Conservation (phyloP, 2,113 vertebrate genomes). For the Corythoichthys intestinalis region DNA sequence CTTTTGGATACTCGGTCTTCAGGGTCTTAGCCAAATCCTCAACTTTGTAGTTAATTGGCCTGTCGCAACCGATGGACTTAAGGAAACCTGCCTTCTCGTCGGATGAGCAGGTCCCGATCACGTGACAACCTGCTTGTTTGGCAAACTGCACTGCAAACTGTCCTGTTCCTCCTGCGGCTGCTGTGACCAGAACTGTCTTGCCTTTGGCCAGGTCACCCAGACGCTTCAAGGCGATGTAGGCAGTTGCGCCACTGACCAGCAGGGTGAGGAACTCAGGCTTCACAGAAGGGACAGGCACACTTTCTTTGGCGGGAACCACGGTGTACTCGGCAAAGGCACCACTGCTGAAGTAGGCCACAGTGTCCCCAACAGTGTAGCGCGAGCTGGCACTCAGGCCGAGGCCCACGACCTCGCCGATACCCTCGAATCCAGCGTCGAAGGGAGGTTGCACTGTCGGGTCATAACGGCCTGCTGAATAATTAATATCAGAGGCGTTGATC, state of each 20-base stretch:
- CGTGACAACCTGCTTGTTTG: slow-evolving; percentile 85
- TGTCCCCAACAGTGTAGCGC: slow-evolving; percentile 77
- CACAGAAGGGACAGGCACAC: slow-evolving; percentile 71
- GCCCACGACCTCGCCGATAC: slow-evolving; percentile 85
- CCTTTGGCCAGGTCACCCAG: slow-evolving; percentile 80
- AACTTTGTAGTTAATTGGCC: slow-evolving; percentile 80
- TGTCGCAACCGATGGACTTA: slow-evolving; percentile 84
- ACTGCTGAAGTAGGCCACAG: slow-evolving; percentile 78
- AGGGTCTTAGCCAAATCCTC: slow-evolving; percentile 77
- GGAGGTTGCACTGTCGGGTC: slow-evolving; percentile 78
- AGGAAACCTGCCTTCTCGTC: slow-evolving; percentile 84
- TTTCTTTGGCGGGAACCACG: slow-evolving; percentile 74
- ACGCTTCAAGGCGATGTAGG: slow-evolving; percentile 83
- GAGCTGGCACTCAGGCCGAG: slow-evolving; percentile 87
- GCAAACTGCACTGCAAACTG: slow-evolving; percentile 90
- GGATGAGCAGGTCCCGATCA: slow-evolving; percentile 88
- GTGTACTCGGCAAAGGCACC: slow-evolving; percentile 90
- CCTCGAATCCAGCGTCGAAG: slow-evolving; percentile 87
- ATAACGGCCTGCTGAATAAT: slow-evolving; percentile 87
- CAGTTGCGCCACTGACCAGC: slow-evolving; percentile 82
- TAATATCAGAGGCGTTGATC: slow-evolving; percentile 92
- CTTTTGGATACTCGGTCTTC: slow-evolving; percentile 77
- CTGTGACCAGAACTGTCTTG: slow-evolving; percentile 85
- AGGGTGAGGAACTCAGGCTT: slow-evolving; percentile 83
- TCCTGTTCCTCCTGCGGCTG: slow-evolving; percentile 85